A percentile compares a stretch with the other conserved stretches of the same genome.
These are phyloP conservation scores for Heliconius hewitsoni DNA, from an alignment of 1,140 invertebrate species.

Conservation along the genomic window DNA sequence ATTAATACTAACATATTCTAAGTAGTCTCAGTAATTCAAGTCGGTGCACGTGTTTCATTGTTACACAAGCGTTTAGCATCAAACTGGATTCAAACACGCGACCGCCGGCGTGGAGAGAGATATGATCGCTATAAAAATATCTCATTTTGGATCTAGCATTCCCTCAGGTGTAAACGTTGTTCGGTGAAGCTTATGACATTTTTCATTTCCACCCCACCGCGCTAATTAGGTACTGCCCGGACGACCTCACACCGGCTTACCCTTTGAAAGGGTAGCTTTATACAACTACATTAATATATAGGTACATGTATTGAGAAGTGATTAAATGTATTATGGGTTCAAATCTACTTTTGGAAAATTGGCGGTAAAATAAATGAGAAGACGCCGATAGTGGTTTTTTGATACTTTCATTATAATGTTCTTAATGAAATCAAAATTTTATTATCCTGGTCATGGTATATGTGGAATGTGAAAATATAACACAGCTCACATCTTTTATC, in stretches of 20 bases:
- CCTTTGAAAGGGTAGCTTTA: background rate
- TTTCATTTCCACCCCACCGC: constrained; percentile 23
- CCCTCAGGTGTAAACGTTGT: constrained; percentile 14
- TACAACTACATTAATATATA: background rate
- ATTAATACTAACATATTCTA: no score
- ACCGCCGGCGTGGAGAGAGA: background rate
- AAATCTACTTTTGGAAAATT: no score
- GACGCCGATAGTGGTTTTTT: no score
- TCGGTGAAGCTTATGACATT: constrained; percentile 13
- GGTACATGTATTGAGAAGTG: no score
- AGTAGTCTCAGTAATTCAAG: background rate
- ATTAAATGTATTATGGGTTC: no score
- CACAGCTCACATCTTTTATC: no score
- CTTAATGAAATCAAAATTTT: no score
- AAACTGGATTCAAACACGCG: constrained; percentile 6
- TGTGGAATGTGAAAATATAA: no score
- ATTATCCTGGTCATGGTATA: no score
- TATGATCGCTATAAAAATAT: background rate
- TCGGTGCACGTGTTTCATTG: background rate
- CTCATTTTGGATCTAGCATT: constrained; percentile 10
- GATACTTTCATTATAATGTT: no score
- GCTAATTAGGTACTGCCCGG: constrained; percentile 5
- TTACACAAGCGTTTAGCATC: background rate
- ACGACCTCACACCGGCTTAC: constrained; percentile 7
- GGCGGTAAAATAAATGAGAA: no score